phyloP scores from a whole-genome alignment of 2,888 invertebrate genomes.

The Eremobia ochroleuca region DNA sequence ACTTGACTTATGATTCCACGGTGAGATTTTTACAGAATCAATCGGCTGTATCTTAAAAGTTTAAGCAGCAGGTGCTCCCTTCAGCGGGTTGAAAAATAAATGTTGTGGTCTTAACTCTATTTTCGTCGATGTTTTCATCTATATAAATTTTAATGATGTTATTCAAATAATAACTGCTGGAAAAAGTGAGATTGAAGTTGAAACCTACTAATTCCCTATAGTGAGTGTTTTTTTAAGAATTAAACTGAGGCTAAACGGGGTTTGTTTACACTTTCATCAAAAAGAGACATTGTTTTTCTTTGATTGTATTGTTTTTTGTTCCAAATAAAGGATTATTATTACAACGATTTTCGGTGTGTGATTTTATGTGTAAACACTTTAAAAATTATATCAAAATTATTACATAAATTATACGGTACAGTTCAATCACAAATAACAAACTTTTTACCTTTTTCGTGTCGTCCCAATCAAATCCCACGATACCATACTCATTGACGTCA shows the following conservation, averaged over 20 bases:
- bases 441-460: constrained; percentile 7
- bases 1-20: too few relatives aligned
- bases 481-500: constrained; percentile 49
- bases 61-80: neutral
- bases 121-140: too few relatives aligned
- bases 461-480: constrained; percentile 7
- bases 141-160: too few relatives aligned
- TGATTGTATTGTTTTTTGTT: too few relatives aligned
- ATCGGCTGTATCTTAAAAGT: neutral
- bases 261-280: neutral
- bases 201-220: neutral
- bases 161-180: too few relatives aligned
- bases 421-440: neutral
- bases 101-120: neutral
- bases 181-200: neutral
- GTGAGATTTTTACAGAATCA: too few relatives aligned
- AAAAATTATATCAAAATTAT: neutral
- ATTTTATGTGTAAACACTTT: neutral
- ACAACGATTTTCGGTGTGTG: neutral
- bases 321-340: neutral
- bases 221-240: neutral
- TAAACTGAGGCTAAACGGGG: neutral
- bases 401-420: neutral
- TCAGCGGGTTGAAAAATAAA: neutral
- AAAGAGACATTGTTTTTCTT: too few relatives aligned